Percentiles rank a stretch among this genome's conserved stretches.
Evolutionary conservation across 1,140 invertebrate genomes (phyloP).

Genomic region (Dendroctonus valens): DNA sequence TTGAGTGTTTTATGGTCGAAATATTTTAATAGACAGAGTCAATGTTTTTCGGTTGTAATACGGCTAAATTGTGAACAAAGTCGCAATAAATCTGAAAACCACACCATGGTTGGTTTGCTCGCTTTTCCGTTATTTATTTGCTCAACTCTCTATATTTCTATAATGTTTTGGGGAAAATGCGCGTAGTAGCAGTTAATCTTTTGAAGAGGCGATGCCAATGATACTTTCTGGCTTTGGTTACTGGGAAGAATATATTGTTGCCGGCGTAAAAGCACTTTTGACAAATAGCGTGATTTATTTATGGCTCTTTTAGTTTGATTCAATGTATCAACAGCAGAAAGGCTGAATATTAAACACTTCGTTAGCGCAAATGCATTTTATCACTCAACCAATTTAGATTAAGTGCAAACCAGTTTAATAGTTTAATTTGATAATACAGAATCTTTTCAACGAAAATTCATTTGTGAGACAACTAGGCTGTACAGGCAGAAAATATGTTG

Average conservation of each 20-base stretch:
- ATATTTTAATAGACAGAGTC: conserved; percentile 26
- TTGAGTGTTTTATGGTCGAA: conserved; percentile 24
- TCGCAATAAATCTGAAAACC: conserved; percentile 45
- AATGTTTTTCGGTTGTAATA: conserved; percentile 27
- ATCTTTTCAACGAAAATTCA: no score
- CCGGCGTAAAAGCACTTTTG: conserved; percentile 19
- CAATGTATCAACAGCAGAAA: conserved; percentile 1
- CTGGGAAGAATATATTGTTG: conserved; percentile 24
- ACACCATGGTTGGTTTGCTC: conserved; percentile 41
- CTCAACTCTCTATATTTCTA: conserved; percentile 32
- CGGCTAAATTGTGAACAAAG: conserved; percentile 37
- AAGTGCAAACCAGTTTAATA: no score
- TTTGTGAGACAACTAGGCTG: no score
- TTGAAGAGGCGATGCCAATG: conserved; percentile 28
- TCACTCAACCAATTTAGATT: no score
- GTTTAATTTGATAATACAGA: no score
- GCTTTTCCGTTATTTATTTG: conserved; percentile 33
- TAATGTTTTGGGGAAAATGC: conserved; percentile 30
- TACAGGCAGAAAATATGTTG: no score
- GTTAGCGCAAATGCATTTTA: not conserved
- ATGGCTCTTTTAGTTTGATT: conserved; percentile 10
- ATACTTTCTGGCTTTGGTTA: conserved; percentile 28
- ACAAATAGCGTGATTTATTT: conserved; percentile 21
- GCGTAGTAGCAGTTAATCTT: conserved; percentile 30
- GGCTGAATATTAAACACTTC: conserved; percentile 1